Evolutionary conservation across 2,888 invertebrate genomes (phyloP).

Genomic region (Calameuta filiformis): DNA sequence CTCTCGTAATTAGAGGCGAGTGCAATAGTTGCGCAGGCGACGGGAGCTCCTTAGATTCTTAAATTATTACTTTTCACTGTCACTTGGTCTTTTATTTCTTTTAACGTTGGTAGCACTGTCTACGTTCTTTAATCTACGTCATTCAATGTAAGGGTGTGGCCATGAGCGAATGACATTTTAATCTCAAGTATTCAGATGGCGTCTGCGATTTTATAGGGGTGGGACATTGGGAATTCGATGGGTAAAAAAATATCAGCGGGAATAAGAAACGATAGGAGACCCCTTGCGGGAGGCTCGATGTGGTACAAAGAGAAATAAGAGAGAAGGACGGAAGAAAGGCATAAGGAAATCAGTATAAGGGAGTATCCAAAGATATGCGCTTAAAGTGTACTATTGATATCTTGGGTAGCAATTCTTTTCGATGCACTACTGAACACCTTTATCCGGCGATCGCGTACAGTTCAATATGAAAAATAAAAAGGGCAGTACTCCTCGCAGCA

Average conservation of each 20-base stretch:
- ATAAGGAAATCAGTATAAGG: constrained; percentile 14
- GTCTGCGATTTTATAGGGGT: constrained; percentile 52
- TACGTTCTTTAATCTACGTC: not conserved
- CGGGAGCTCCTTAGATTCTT: not conserved
- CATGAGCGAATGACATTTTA: constrained; percentile 58
- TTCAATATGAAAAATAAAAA: not conserved
- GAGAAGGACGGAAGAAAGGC: constrained; percentile 6
- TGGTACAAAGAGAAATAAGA: constrained; percentile 6
- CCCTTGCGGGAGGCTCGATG: not conserved
- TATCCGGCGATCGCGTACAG: not conserved
- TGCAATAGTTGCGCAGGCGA: not conserved
- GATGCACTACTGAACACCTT: not conserved
- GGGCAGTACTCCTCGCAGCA: not conserved
- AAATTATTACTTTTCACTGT: not conserved
- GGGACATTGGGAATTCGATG: constrained; percentile 25
- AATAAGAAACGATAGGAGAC: constrained; percentile 15
- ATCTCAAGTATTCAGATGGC: constrained; percentile 63
- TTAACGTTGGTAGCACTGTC: not conserved
- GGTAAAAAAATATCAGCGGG: constrained; percentile 24
- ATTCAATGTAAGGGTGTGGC: not conserved
- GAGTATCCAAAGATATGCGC: not conserved
- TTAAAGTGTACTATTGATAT: not conserved
- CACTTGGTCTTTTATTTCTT: not conserved
- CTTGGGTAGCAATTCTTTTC: not conserved
- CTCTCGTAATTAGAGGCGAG: not conserved